These are phyloP conservation scores for Cataglyphis albicans DNA, from an alignment of 2,888 invertebrate species.

Conservation along the genomic window DNA sequence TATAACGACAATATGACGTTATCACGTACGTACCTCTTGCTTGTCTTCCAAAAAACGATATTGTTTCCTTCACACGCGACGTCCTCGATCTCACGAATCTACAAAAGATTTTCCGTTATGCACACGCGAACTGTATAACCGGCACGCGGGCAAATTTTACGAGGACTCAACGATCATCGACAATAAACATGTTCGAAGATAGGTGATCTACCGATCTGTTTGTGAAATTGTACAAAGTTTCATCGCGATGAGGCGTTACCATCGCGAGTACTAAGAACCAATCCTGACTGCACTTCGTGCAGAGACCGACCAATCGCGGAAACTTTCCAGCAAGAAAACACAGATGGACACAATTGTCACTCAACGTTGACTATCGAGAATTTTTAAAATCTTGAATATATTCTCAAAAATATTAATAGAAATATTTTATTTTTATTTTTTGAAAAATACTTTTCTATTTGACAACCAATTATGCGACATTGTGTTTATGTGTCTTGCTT, in stretches of 20 bases:
- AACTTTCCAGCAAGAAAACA: too few relatives aligned
- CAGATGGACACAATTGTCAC: too few relatives aligned
- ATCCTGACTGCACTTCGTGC: not conserved
- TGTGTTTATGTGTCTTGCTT: too few relatives aligned
- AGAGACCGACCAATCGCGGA: not conserved
- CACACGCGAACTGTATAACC: constrained; percentile 28
- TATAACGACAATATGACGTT: not conserved
- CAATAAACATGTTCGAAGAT: not conserved
- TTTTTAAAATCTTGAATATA: not conserved
- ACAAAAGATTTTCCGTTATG: not conserved
- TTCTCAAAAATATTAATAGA: too few relatives aligned
- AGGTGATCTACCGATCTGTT: not conserved
- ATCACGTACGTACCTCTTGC: constrained; percentile 9
- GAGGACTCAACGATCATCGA: constrained; percentile 10
- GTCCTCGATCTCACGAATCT: not conserved
- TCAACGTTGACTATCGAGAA: not conserved
- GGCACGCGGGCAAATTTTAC: constrained; percentile 46
- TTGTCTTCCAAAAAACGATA: not conserved
- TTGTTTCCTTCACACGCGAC: not conserved
- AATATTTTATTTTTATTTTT: too few relatives aligned
- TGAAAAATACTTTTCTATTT: not conserved
- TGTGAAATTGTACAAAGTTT: too few relatives aligned
- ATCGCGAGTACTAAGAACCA: not conserved
- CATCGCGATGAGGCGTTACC: not conserved
- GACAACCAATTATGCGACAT: not conserved